Conservation (phyloP, 2,888 invertebrate genomes). For the Gymnocheta viridis region DNA sequence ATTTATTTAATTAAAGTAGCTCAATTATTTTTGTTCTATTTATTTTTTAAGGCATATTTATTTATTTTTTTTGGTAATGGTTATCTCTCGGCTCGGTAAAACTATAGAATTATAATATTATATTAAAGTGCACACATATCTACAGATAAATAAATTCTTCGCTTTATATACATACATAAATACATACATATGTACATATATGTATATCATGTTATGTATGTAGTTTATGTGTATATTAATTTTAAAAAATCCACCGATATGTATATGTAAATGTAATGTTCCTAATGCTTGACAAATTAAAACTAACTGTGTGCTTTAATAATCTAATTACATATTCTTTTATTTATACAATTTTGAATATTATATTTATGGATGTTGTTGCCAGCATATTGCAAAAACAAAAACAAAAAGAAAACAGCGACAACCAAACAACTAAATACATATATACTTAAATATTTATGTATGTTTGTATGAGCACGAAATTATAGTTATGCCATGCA, state of each 20-base stretch:
- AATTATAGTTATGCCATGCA: slow-evolving; percentile 43
- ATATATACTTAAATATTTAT: no score
- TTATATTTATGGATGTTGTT: background rate
- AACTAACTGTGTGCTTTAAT: slow-evolving; percentile 59
- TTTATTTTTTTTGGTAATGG: background rate
- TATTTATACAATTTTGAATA: slow-evolving; percentile 39
- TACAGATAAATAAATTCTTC: background rate
- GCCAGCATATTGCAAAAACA: background rate
- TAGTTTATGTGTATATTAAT: background rate
- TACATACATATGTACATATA: background rate
- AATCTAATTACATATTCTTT: slow-evolving; percentile 42
- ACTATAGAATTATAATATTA: background rate
- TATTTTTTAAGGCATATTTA: background rate
- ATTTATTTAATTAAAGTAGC: background rate
- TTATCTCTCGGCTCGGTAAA: background rate
- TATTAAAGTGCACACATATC: background rate
- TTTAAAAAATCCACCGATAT: background rate
- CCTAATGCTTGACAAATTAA: slow-evolving; percentile 54
- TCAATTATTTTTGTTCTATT: background rate
- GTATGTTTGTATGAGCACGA: background rate
- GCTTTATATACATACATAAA: background rate
- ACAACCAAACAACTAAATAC: no score
- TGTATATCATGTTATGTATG: background rate
- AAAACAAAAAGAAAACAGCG: background rate
- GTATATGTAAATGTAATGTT: slow-evolving; percentile 27